These are phyloP conservation scores for Xiphophorus hellerii DNA, from an alignment of 2,113 vertebrate species.

Conservation along the genomic window DNA sequence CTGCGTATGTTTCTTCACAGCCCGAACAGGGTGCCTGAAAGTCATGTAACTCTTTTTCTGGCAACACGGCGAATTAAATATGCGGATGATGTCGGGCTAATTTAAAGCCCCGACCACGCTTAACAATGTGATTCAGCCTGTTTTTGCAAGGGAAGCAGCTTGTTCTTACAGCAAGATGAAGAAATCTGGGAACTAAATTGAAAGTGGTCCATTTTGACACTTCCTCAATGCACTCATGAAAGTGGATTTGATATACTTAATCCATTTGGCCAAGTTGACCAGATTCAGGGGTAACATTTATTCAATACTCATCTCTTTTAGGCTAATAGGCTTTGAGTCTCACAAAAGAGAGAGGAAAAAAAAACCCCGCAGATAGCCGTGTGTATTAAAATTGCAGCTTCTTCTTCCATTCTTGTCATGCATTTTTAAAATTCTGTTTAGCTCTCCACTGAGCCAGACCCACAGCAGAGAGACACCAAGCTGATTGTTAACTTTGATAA, in stretches of 20 bases:
- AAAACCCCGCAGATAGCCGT: background rate
- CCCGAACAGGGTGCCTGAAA: conserved; percentile 58
- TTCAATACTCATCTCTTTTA: conserved; percentile 52
- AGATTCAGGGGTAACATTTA: conserved; percentile 51
- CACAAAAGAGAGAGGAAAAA: background rate
- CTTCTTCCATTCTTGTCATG: conserved; percentile 45
- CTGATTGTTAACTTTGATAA: conserved; percentile 66
- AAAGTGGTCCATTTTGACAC: conserved; percentile 70
- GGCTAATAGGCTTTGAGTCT: conserved; percentile 46
- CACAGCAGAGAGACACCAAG: conserved; percentile 56
- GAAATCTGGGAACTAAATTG: conserved; percentile 59
- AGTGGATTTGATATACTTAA: conserved; percentile 64
- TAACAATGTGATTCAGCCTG: conserved; percentile 56
- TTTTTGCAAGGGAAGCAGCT: conserved; percentile 68
- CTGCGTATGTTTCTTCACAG: conserved; percentile 67
- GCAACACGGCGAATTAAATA: conserved; percentile 66
- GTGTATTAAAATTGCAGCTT: conserved; percentile 52
- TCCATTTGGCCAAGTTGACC: conserved; percentile 62
- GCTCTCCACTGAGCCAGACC: conserved; percentile 53
- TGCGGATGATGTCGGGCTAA: conserved; percentile 64
- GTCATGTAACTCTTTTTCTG: conserved; percentile 51
- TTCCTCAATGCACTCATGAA: conserved; percentile 62
- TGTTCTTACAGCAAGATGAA: conserved; percentile 54
- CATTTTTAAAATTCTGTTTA: conserved; percentile 72
- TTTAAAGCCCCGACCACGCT: conserved; percentile 61